These are phyloP conservation scores for Drosophila ochracea DNA, from an alignment of 2,888 invertebrate species.

Conservation along the genomic window DNA sequence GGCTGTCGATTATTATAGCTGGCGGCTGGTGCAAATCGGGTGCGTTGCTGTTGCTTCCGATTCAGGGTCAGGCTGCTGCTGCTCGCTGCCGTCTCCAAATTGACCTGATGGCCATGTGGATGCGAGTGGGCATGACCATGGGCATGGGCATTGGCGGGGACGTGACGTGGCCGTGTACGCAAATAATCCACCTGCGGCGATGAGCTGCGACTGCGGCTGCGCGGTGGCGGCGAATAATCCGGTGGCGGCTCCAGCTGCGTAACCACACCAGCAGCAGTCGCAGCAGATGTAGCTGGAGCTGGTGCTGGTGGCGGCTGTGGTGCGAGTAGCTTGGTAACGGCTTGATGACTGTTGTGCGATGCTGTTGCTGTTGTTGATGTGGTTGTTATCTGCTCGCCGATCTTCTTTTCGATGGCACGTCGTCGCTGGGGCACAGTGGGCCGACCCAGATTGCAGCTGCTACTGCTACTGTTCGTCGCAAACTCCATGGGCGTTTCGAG, in stretches of 20 bases:
- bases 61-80: slow-evolving; percentile 80
- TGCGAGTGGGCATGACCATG: slow-evolving; percentile 5
- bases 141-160: background rate
- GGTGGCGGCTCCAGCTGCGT: slow-evolving; percentile 88
- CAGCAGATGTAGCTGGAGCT: slow-evolving; percentile 6
- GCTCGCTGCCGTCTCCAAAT: slow-evolving; percentile 5
- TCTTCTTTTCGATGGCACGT: slow-evolving; percentile 87
- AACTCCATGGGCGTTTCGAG: slow-evolving; percentile 36
- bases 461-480: slow-evolving; percentile 38
- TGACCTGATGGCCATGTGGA: background rate
- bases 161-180: slow-evolving; percentile 32
- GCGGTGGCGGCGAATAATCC: slow-evolving; percentile 89
- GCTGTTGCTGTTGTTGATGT: background rate
- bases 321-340: background rate
- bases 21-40: slow-evolving; percentile 87
- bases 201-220: slow-evolving; percentile 84
- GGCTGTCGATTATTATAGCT: slow-evolving; percentile 34
- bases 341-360: slow-evolving; percentile 2
- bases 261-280: slow-evolving; percentile 6
- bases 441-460: slow-evolving; percentile 81
- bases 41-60: slow-evolving; percentile 88
- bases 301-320: slow-evolving; percentile 24
- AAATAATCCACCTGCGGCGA: slow-evolving; percentile 82
- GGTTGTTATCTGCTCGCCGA: slow-evolving; percentile 82
- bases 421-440: slow-evolving; percentile 89